Percentiles rank a stretch among this genome's conserved stretches.
Evolutionary conservation across 2,888 invertebrate species (phyloP).

Genomic region (Pseudoips prasinana): DNA sequence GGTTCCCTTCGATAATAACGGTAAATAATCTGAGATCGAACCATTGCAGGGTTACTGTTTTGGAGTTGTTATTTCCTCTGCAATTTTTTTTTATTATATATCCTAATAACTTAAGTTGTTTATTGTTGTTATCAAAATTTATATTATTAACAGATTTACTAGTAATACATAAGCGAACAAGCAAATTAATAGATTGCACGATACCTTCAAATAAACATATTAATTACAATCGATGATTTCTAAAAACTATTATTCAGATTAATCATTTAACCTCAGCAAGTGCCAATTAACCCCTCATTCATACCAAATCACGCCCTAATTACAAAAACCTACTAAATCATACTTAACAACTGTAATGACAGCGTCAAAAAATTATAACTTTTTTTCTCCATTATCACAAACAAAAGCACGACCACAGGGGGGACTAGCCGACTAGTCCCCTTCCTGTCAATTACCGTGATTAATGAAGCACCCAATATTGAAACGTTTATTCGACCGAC

Average conservation of each 20-base stretch:
- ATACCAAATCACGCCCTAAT: constrained; percentile 14
- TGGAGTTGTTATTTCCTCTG: neutral
- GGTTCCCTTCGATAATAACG: constrained; percentile 29
- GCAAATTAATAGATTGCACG: too few species aligned
- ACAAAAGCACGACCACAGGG: constrained; percentile 41
- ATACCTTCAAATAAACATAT: too few species aligned
- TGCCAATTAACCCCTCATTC: constrained; percentile 7
- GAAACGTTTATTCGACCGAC: constrained; percentile 75
- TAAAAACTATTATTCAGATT: neutral
- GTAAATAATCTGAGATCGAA: constrained; percentile 16
- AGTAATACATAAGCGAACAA: too few species aligned
- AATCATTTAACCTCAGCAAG: constrained; percentile 2
- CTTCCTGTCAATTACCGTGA: constrained; percentile 78
- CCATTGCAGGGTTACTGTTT: constrained; percentile 14
- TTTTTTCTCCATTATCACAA: constrained; percentile 53
- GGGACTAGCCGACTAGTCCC: constrained; percentile 55
- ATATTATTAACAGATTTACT: too few species aligned
- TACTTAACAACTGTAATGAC: constrained; percentile 25
- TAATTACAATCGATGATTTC: neutral
- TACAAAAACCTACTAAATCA: constrained; percentile 25
- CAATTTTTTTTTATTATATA: too few species aligned
- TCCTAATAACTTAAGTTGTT: too few species aligned
- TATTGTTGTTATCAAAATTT: too few species aligned
- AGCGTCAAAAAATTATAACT: constrained; percentile 24
- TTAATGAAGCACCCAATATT: constrained; percentile 78